Base-by-base conservation (phyloP, 1,140 invertebrate genomes). In the Mycetomoellerius zeteki region DNA sequence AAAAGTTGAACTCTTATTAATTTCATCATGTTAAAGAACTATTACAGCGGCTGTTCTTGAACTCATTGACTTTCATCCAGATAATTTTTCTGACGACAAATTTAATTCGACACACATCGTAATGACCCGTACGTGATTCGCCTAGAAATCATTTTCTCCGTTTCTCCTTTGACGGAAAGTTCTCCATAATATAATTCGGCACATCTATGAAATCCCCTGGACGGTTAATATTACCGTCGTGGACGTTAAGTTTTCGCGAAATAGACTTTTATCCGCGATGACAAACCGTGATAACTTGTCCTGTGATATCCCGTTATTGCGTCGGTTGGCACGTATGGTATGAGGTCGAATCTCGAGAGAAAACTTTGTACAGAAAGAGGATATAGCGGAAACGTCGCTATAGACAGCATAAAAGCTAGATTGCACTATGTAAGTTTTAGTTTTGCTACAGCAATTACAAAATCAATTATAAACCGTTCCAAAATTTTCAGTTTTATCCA, bases 251-350 rank as follows among this genome's bases (percentile, higher is more conserved):
- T 84, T 84, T 75, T 75, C 69, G 6, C 37, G 8, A 54, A n/a
- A 75, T 19, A 47, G 69, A 76, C 43, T 76, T 85, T 56, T 73
- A 65, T 54, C 43, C 27, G 50, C 5, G 24, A 62, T 75, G 81
- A 69, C 58, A 80, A 58, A 86, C 30, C 67, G 16, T 50, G 72
- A 67, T 54, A 84, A 62, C 54, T 52, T 43, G 69, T 56, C 54
- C 58, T 24, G 2, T 27, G 60, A 81, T 76, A 86, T 76, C 60
- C 54, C n/a, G 10, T n/a, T 27, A 58, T 76, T 77, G 33, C 50
- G 24, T 47, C 56, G 64, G 43, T 86, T 52, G 87, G 71, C 88
- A 89, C 82, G 69, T 86, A 64, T 85, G 12, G 21, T 24, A 24
- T 64, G n/a, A 87, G 69, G 52, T 65, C 37, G 50, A 76, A 65